Evolutionary conservation across 2,888 invertebrate species (phyloP), one percentile per base, ranked within the genome.

Genomic region (Chelonus formosanus): DNA sequence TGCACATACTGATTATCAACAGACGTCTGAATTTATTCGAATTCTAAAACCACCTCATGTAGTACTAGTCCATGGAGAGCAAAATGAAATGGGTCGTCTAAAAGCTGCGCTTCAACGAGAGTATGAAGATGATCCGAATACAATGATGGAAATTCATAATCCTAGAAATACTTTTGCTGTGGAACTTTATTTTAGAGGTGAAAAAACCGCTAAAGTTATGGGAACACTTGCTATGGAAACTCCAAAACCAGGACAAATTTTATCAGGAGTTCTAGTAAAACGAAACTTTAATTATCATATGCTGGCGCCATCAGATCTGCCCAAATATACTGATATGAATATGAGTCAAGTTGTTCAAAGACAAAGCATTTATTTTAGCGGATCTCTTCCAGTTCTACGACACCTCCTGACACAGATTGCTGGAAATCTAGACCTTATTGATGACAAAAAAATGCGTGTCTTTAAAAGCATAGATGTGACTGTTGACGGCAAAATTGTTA

Each of bases 141-240:
- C 93, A 2, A 89, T 90, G n/a, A 92, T 97, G 78, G 90, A 92
- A 76, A 90, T 99, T 44, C 95, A 98, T 85, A 99, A 97, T 86
- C 99, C 99, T 1, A 87, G 95, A 36, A 99, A 99, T 85, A 98
- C 98, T 3, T 95, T 96, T 70, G 91, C 91, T 0, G 95, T 99
- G 0, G 91, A 95, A 74, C 88, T 99, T 64, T 93, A 96, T 78
- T 99, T 99, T 86, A 87, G 97, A 50, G 99, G 98, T 34, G 98
- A 99, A 84, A 98, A 98, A 86, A 97, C 96, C 3, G 98, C 98
- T 3, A 99, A 99, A 88, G 97, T 95, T 4, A 97, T 99, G 91
- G 99, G 99, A 0, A 89, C 90, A 1, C 85, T 99, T 69, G 98
- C 98, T 0, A 88, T 94, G 76, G 90, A 92, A 59, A 89, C 90